A percentile compares a stretch with the other conserved stretches of the same genome.
Evolutionary conservation across 2,888 invertebrate genomes (phyloP).

Genomic region (Acronicta alni): DNA sequence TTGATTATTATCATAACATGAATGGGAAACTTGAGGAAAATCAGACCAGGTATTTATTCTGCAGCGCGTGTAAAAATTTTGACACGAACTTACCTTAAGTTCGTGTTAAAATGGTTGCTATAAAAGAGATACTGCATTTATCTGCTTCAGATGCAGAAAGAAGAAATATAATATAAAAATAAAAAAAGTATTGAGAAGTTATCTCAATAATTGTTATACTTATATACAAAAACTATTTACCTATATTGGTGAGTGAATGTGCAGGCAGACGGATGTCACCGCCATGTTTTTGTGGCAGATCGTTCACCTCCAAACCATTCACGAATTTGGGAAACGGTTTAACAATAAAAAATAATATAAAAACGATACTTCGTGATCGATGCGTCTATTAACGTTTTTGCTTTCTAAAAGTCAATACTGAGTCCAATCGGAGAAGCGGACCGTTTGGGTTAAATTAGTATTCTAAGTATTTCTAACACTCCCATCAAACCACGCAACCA

Average conservation of each 20-base stretch:
- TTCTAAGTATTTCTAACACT: conserved; percentile 21
- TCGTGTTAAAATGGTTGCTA: too few relatives aligned
- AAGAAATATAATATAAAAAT: background rate
- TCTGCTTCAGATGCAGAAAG: background rate
- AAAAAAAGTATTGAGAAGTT: too few relatives aligned
- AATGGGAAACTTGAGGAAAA: background rate
- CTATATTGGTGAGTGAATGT: conserved; percentile 15
- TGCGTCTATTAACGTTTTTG: conserved; percentile 62
- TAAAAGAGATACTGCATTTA: background rate
- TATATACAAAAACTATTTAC: conserved; percentile 12
- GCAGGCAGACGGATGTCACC: conserved; percentile 43
- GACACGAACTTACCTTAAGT: background rate
- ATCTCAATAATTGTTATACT: conserved; percentile 1
- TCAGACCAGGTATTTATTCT: background rate
- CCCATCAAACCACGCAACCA: conserved; percentile 24
- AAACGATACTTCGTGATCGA: conserved; percentile 65
- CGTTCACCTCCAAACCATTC: conserved; percentile 66
- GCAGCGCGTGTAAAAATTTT: background rate
- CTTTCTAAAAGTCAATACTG: conserved; percentile 62
- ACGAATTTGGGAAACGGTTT: conserved; percentile 65
- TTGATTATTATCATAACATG: too few relatives aligned
- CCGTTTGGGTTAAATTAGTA: conserved; percentile 44
- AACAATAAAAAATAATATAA: conserved; percentile 58
- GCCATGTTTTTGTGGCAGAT: conserved; percentile 62
- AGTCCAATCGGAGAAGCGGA: conserved; percentile 44